phyloP scores from a whole-genome alignment of 2,113 vertebrate genomes.

The Loxodonta africana region DNA sequence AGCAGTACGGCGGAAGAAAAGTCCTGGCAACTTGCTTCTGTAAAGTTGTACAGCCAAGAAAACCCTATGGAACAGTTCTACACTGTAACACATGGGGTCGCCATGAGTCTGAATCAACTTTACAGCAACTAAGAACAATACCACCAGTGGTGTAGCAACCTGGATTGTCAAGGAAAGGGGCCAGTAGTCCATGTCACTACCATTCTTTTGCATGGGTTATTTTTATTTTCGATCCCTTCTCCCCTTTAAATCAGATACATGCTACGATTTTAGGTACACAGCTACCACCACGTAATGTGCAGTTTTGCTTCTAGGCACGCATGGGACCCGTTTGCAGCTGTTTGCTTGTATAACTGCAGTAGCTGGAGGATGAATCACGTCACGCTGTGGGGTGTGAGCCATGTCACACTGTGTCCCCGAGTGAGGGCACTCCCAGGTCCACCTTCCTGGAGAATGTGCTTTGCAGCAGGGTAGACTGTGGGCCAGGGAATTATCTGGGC shows the following conservation, averaged over 20 bases:
- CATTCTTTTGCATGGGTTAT: background rate
- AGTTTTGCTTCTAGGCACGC: background rate
- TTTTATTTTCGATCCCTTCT: background rate
- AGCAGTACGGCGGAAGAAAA: background rate
- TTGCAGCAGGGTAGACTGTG: slow-evolving; percentile 68
- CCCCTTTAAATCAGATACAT: background rate
- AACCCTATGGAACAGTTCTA: background rate
- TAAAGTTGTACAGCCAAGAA: background rate
- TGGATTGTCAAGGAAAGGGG: background rate
- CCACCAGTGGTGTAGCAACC: background rate
- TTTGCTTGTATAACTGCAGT: background rate
- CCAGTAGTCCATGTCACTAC: background rate
- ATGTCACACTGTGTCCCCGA: background rate
- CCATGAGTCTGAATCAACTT: background rate
- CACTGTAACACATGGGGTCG: background rate
- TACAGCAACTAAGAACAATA: background rate
- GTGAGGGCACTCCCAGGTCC: background rate
- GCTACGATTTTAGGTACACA: background rate
- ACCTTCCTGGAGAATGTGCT: slow-evolving; percentile 59
- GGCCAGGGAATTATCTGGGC: slow-evolving; percentile 78
- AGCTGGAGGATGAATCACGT: background rate
- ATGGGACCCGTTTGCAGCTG: background rate
- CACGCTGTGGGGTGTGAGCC: background rate
- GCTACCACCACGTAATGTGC: background rate
- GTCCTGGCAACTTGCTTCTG: background rate